phyloP scores from a whole-genome alignment of 2,888 invertebrate species.

The Clanis bilineata region DNA sequence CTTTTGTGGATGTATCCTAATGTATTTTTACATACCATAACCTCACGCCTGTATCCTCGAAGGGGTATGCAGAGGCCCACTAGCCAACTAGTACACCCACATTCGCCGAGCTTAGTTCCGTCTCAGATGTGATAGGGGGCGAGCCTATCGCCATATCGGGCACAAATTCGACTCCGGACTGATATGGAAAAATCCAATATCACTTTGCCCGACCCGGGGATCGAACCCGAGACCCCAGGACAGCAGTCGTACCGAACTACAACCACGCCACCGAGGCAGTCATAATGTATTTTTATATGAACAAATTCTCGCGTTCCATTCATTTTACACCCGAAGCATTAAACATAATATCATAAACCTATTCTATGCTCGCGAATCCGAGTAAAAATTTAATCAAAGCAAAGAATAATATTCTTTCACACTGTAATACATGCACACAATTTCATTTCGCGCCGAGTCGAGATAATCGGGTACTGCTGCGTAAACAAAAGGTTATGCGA shows the following conservation, averaged over 20 bases:
- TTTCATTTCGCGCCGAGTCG: conserved; percentile 1
- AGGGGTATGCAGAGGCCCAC: too few species aligned
- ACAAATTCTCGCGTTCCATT: not conserved
- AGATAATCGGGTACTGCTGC: conserved; percentile 4
- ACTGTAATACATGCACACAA: conserved; percentile 6
- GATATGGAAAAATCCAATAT: too few species aligned
- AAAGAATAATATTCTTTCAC: conserved; percentile 3
- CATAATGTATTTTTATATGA: not conserved
- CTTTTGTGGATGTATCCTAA: too few species aligned
- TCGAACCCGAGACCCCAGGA: too few species aligned
- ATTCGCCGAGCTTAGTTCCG: too few species aligned
- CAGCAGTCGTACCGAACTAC: not conserved
- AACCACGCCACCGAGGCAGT: not conserved
- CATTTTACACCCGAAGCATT: not conserved
- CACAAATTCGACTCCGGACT: too few species aligned
- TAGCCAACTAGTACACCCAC: too few species aligned
- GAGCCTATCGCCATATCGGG: too few species aligned
- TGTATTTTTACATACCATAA: too few species aligned
- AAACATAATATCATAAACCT: conserved; percentile 3
- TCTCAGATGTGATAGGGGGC: too few species aligned
- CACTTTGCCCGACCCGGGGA: too few species aligned
- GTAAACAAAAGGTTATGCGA: not conserved
- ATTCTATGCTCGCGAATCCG: not conserved
- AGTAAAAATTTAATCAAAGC: conserved; percentile 8
- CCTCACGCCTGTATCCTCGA: too few species aligned